These are phyloP conservation scores for Tautogolabrus adspersus DNA, from an alignment of 2,113 vertebrate species.

Conservation along the genomic window DNA sequence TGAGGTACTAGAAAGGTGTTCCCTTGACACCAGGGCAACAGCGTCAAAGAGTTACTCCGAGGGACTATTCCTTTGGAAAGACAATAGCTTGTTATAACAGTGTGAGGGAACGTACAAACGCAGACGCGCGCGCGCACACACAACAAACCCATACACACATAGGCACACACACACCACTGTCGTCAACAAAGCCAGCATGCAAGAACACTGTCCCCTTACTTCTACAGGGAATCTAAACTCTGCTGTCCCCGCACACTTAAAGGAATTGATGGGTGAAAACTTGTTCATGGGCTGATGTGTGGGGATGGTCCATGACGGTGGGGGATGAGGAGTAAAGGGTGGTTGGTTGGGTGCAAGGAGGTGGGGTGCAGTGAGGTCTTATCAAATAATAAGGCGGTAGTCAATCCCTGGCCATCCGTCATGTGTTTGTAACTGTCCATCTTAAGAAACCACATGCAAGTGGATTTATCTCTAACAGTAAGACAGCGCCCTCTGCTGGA, in stretches of 20 bases:
- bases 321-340: conserved; percentile 20
- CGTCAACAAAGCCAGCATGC: conserved; percentile 70
- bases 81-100: conserved; percentile 71
- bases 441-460: conserved; percentile 24
- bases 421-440: background rate
- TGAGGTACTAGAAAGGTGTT: conserved; percentile 89
- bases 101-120: conserved; percentile 47
- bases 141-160: background rate
- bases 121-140: conserved; percentile 3
- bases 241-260: conserved; percentile 50
- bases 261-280: conserved; percentile 62
- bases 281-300: conserved; percentile 52
- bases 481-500: conserved; percentile 72
- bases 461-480: conserved; percentile 4
- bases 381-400: conserved; percentile 54
- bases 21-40: conserved; percentile 82
- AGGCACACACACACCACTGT: conserved; percentile 46
- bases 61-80: conserved; percentile 81
- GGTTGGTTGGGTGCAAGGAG: conserved; percentile 8
- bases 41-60: conserved; percentile 80
- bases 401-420: conserved; percentile 41
- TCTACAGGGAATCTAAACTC: conserved; percentile 53
- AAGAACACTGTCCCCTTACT: conserved; percentile 57
- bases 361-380: conserved; percentile 42
- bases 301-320: conserved; percentile 48